A percentile compares a stretch with the other conserved stretches of the same genome.
These are phyloP conservation scores for Thripadectes ignobilis DNA, from an alignment of 2,797 vertebrate species.

Conservation along the genomic window DNA sequence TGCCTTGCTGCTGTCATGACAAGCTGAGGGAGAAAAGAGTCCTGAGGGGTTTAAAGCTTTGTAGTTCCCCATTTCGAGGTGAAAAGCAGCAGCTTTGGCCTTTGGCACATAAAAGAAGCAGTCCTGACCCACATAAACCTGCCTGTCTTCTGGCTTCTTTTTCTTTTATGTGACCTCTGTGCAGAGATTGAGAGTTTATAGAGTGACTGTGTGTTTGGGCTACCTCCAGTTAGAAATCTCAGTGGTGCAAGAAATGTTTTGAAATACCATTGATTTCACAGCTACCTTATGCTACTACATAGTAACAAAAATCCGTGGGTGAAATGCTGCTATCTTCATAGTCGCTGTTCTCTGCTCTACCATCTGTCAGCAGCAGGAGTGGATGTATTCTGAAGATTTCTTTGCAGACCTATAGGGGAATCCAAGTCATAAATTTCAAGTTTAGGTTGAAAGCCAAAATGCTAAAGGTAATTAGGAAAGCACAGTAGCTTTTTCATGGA, in stretches of 20 bases:
- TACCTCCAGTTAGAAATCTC: background rate
- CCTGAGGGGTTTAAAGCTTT: background rate
- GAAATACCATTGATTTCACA: background rate
- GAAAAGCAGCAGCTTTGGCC: background rate
- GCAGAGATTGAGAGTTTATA: background rate
- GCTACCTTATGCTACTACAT: background rate
- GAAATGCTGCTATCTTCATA: background rate
- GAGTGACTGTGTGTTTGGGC: background rate
- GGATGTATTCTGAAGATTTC: background rate
- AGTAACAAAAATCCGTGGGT: background rate
- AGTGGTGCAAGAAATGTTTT: background rate
- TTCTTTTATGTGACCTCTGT: background rate
- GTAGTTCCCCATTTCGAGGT: background rate
- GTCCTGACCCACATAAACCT: background rate
- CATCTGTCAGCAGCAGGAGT: background rate
- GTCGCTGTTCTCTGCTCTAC: background rate
- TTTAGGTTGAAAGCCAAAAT: background rate
- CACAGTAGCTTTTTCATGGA: background rate
- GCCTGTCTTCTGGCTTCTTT: background rate
- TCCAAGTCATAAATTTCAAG: background rate
- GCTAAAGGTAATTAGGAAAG: background rate
- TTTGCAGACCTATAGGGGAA: background rate
- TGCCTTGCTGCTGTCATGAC: background rate
- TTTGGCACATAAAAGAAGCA: background rate
- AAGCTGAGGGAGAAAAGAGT: background rate